These are phyloP conservation scores for Bryconaethiops microstoma DNA, from an alignment of 2,797 vertebrate species.

Conservation along the genomic window DNA sequence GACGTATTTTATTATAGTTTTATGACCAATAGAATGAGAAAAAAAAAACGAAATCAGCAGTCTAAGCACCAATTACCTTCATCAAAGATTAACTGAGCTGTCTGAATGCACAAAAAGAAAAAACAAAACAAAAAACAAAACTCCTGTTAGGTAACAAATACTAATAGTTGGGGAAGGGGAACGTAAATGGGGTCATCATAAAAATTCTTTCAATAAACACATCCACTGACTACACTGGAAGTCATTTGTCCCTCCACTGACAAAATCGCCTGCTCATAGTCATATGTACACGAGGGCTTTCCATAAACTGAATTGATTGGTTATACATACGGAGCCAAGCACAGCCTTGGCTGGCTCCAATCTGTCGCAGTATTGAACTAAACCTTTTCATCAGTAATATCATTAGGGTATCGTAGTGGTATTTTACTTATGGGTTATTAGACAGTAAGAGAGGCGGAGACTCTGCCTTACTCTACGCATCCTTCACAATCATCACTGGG, in stretches of 20 bases:
- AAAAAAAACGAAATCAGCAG: no score
- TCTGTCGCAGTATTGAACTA: slow-evolving; percentile 69
- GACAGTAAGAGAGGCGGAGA: slow-evolving; percentile 68
- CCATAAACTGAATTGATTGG: slow-evolving; percentile 72
- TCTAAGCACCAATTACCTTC: no score
- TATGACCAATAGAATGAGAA: no score
- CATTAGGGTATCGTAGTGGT: slow-evolving; percentile 74
- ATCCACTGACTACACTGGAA: neutral
- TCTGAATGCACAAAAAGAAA: no score
- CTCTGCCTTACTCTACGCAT: slow-evolving; percentile 63
- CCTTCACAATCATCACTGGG: slow-evolving; percentile 67
- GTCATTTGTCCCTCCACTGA: neutral
- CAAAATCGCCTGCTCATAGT: slow-evolving; percentile 57
- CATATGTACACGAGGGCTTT: slow-evolving; percentile 60
- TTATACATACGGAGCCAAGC: slow-evolving; percentile 68
- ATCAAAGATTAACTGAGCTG: no score
- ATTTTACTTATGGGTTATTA: slow-evolving; percentile 79
- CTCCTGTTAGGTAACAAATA: neutral
- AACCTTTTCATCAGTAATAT: slow-evolving; percentile 77
- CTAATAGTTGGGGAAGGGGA: neutral
- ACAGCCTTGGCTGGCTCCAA: slow-evolving; percentile 65
- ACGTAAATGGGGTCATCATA: neutral
- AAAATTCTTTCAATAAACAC: neutral
- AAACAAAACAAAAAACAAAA: no score
- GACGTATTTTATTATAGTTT: no score